Conservation (phyloP, 2,888 invertebrate genomes). For the Smittia aterrima region DNA sequence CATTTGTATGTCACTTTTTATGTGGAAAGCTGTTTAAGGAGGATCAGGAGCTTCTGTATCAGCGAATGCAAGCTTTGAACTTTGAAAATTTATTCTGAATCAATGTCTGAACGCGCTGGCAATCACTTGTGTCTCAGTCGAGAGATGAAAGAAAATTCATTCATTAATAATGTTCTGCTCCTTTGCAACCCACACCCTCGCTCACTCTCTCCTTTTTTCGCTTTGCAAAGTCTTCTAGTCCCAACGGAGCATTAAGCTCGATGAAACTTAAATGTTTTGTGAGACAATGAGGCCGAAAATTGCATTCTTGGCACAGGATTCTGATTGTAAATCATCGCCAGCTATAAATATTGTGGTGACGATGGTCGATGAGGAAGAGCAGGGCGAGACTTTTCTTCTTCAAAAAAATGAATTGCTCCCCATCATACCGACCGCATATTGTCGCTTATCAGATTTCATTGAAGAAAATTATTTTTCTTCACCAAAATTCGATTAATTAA, state of each 20-base stretch:
- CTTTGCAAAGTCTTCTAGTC: neutral
- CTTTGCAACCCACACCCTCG: neutral
- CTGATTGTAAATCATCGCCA: neutral
- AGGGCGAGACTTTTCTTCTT: neutral
- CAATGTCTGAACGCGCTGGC: neutral
- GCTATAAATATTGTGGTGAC: neutral
- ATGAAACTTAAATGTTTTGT: neutral
- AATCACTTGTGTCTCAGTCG: neutral
- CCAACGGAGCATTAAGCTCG: neutral
- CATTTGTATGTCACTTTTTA: slow-evolving; percentile 33
- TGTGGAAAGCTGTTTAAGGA: neutral
- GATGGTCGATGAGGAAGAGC: neutral
- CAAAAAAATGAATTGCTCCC: neutral
- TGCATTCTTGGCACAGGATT: neutral
- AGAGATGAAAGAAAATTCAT: neutral
- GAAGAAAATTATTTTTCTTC: slow-evolving; percentile 3
- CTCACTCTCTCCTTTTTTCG: no score
- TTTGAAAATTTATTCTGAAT: neutral
- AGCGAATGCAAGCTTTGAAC: neutral
- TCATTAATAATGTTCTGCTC: neutral
- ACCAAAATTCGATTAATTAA: neutral
- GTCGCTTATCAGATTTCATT: slow-evolving; percentile 9
- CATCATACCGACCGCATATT: slow-evolving; percentile 8
- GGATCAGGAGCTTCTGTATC: neutral
- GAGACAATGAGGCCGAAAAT: neutral